These are phyloP conservation scores for Scartelaos histophorus DNA, from an alignment of 2,113 vertebrate genomes.

Conservation along the genomic window DNA sequence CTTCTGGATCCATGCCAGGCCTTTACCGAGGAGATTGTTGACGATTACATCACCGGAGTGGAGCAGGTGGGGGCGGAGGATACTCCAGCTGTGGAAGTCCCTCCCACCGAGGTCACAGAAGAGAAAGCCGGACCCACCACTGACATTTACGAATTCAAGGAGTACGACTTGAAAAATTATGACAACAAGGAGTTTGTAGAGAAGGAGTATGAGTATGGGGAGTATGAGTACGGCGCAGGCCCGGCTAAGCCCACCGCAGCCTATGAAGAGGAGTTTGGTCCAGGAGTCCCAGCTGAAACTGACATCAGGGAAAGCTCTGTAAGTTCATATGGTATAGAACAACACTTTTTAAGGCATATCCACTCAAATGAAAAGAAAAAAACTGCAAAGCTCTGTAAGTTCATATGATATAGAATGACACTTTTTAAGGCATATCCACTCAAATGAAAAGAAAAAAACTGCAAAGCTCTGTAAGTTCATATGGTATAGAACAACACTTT, in stretches of 20 bases:
- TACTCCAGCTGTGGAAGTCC: conserved; percentile 72
- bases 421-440: neutral
- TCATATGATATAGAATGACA: neutral
- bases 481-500: neutral
- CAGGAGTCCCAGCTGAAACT: conserved; percentile 91
- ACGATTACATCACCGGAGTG: conserved; percentile 95
- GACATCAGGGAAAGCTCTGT: conserved; percentile 89
- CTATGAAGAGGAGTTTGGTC: conserved; percentile 87
- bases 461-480: conserved; percentile 89
- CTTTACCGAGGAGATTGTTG: conserved; percentile 86
- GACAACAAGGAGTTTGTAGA: conserved; percentile 73
- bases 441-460: neutral
- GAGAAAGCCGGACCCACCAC: conserved; percentile 69
- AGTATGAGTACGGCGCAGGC: conserved; percentile 85
- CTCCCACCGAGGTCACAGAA: conserved; percentile 47
- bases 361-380: neutral
- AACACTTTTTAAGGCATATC: neutral
- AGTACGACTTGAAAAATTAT: conserved; percentile 80
- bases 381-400: conserved; percentile 95
- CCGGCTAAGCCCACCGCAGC: conserved; percentile 81
- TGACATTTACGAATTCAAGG: conserved; percentile 84
- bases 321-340: conserved; percentile 70
- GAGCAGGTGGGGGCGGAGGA: conserved; percentile 86
- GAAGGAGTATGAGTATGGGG: conserved; percentile 79
- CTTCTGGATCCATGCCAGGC: conserved; percentile 66